Evolutionary conservation across 2,888 invertebrate genomes (phyloP).

Genomic region (Sinohyriopsis cumingii): DNA sequence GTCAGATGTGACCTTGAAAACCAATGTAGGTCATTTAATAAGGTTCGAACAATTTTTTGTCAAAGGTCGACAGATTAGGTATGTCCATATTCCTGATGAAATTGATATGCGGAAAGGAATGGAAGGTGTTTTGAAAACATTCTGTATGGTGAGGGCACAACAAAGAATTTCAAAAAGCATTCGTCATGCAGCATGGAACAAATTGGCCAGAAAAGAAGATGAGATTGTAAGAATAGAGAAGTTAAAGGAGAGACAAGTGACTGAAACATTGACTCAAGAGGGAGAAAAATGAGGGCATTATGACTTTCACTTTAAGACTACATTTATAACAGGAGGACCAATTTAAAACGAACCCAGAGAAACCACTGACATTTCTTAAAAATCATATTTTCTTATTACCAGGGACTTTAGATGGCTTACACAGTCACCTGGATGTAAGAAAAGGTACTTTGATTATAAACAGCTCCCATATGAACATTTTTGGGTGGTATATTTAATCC

Average conservation of each 20-base stretch:
- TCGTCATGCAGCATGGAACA: slow-evolving; percentile 25
- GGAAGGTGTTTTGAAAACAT: slow-evolving; percentile 24
- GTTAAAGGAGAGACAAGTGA: not conserved
- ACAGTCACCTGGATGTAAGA: no score
- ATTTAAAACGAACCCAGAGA: no score
- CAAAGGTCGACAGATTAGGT: slow-evolving; percentile 60
- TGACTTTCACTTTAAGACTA: no score
- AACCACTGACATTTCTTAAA: no score
- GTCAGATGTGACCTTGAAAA: slow-evolving; percentile 49
- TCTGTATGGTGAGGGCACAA: slow-evolving; percentile 13
- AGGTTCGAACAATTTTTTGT: slow-evolving; percentile 57
- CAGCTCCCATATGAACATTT: no score
- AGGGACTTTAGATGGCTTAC: no score
- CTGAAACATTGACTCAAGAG: no score
- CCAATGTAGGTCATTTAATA: slow-evolving; percentile 17
- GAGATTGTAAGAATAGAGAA: slow-evolving; percentile 12
- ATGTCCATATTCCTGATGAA: slow-evolving; percentile 68
- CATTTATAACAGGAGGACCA: no score
- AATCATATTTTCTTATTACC: no score
- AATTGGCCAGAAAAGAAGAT: slow-evolving; percentile 21
- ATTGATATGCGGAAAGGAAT: slow-evolving; percentile 59
- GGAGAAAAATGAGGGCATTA: no score
- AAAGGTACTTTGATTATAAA: no score
- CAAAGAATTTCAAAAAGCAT: slow-evolving; percentile 22
- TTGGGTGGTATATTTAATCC: no score